Conservation (phyloP, 2,113 vertebrate genomes). For the Eudyptes chrysolophus region DNA sequence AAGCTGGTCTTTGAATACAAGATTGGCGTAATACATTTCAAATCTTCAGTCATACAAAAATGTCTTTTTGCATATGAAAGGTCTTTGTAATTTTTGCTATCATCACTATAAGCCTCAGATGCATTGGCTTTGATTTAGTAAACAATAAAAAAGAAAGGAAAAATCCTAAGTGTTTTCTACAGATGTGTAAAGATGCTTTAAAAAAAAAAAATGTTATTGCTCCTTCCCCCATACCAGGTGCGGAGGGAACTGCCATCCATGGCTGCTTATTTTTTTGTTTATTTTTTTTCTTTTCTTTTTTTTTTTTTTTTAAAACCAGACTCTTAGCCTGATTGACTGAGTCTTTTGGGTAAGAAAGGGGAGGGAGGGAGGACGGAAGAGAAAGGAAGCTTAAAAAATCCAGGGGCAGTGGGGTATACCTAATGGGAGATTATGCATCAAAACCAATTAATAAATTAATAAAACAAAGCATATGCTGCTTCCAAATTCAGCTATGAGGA, state of each 20-base stretch:
- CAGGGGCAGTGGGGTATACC: neutral
- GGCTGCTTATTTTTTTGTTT: neutral
- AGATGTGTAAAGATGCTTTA: constrained; percentile 51
- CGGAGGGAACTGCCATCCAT: neutral
- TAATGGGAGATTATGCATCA: neutral
- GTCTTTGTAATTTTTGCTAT: constrained; percentile 67
- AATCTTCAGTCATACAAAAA: constrained; percentile 53
- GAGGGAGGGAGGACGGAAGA: neutral
- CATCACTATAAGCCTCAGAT: constrained; percentile 65
- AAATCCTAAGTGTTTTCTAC: constrained; percentile 52
- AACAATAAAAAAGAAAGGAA: constrained; percentile 63
- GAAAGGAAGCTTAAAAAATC: neutral
- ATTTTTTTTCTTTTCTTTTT: neutral
- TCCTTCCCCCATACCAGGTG: constrained; percentile 16
- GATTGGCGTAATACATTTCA: constrained; percentile 50
- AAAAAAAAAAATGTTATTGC: neutral
- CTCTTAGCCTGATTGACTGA: neutral
- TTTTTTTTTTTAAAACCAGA: neutral
- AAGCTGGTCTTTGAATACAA: constrained; percentile 62
- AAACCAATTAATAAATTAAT: neutral
- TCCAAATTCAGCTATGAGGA: neutral
- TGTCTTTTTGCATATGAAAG: constrained; percentile 72
- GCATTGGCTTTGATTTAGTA: constrained; percentile 70
- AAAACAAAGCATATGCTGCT: neutral
- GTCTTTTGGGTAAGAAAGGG: neutral